Percentiles rank a stretch among this genome's conserved stretches.
These are phyloP conservation scores for Sinocyclocheilus grahami DNA, from an alignment of 2,113 vertebrate species.

Conservation along the genomic window DNA sequence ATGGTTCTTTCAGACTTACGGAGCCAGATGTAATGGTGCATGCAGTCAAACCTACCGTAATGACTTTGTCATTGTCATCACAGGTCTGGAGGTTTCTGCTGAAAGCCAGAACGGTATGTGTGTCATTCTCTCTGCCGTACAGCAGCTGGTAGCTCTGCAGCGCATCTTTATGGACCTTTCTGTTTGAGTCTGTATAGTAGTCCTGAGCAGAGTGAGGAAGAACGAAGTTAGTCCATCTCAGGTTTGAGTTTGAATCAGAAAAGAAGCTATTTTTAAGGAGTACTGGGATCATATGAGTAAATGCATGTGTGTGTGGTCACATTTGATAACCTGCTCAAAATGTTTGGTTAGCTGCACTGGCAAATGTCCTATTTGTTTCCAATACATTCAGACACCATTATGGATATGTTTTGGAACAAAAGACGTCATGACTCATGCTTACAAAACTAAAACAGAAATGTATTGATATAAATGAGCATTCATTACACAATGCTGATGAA, in stretches of 20 bases:
- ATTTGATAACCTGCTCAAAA: background rate
- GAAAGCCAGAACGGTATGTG: conserved; percentile 83
- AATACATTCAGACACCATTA: background rate
- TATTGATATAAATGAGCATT: background rate
- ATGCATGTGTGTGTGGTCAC: background rate
- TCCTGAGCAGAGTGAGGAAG: conserved; percentile 73
- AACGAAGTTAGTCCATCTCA: background rate
- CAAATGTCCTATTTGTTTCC: background rate
- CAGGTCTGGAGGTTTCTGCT: conserved; percentile 83
- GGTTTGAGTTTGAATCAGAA: background rate
- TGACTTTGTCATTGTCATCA: conserved; percentile 80
- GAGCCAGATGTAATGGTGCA: background rate
- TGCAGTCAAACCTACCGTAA: conserved; percentile 75
- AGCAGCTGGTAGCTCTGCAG: conserved; percentile 84
- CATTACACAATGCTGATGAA: background rate
- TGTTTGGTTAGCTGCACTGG: background rate
- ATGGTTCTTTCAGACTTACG: background rate
- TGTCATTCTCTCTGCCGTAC: conserved; percentile 84
- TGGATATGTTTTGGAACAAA: background rate
- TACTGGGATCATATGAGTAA: background rate
- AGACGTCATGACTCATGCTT: background rate
- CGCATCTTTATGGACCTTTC: conserved; percentile 78
- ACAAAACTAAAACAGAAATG: background rate
- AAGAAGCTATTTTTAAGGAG: background rate
- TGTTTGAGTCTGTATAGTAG: conserved; percentile 81